Evolutionary conservation across 2,113 vertebrate genomes (phyloP), one percentile per base, ranked within the genome.

Genomic region (Noturus placidus): DNA sequence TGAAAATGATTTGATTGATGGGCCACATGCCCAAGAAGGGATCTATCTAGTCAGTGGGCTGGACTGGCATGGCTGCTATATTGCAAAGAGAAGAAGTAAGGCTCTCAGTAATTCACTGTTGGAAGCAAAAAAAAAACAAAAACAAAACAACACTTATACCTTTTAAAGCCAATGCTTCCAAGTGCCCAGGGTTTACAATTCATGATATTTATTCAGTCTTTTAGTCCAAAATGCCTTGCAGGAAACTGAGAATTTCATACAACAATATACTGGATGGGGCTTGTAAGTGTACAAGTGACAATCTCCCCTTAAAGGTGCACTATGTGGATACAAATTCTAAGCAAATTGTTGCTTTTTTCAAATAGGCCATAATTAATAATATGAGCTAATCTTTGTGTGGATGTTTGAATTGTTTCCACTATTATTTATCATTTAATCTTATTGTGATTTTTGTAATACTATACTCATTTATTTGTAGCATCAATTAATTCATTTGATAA

Each of bases 221-320:
- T 85, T 42, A 78, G 83, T 87, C 25, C 57, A 87, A 65, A 85
- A 83, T 78, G 82, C 87, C 89, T 89, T 90, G 77, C 70, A 83
- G 67, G 82, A 87, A 89, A 33, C 56, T 50, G 87, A 82, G 50
- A 38, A 83, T 87, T 78, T 33, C 70, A 82, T 82, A 69, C 65
- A 63, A 35, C 27, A 63, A 85, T 56, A 81, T 42, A 82, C 82
- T 82, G 30, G 50, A 89, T 74, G 80, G 79, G 86, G 82, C 89
- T 82, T 87, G 85, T 89, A 25, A 67, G 35, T 70, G 30, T 65
- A 87, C 88, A 83, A 65, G 38, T 83, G 89, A 90, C 89, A 90
- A 90, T 90, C 89, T 89, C 70, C 88, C 83, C 67, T 85, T 85
- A 90, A 88, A 90, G 89, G 89, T 88, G 87, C 82, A 88, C 33